phyloP scores from a whole-genome alignment of 2,888 invertebrate genomes.

The Lasioglossum morio region DNA sequence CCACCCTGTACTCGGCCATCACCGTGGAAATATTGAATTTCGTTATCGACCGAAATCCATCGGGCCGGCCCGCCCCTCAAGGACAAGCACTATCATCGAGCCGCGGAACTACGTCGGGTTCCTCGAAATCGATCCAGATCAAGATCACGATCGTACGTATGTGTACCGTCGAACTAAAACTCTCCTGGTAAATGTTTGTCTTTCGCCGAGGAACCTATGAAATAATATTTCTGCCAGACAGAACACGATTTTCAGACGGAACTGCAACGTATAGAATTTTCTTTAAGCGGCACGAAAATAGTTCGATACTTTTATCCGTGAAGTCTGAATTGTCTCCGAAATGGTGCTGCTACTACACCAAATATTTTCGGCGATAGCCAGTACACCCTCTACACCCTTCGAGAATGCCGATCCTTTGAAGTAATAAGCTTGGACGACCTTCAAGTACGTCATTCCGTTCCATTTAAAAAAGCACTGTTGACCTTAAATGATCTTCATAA shows the following conservation, averaged over 20 bases:
- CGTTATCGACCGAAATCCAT: conserved; percentile 79
- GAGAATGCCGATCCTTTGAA: no score
- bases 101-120: conserved; percentile 48
- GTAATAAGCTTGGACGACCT: no score
- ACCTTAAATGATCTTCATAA: no score
- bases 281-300: not conserved
- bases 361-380: no score
- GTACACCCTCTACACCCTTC: no score
- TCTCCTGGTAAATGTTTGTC: not conserved
- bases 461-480: no score
- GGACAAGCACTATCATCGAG: conserved; percentile 69
- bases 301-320: no score
- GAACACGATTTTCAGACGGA: not conserved
- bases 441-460: no score
- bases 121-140: conserved; percentile 31
- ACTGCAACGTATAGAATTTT: not conserved
- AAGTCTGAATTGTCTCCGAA: no score
- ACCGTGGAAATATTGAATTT: conserved; percentile 81
- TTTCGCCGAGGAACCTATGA: not conserved
- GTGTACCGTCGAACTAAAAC: not conserved
- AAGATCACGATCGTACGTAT: not conserved
- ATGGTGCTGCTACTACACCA: no score
- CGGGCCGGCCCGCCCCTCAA: conserved; percentile 60
- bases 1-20: conserved; percentile 68
- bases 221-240: not conserved